Conservation (phyloP, 2,797 vertebrate species). For the Hyperoplus immaculatus region DNA sequence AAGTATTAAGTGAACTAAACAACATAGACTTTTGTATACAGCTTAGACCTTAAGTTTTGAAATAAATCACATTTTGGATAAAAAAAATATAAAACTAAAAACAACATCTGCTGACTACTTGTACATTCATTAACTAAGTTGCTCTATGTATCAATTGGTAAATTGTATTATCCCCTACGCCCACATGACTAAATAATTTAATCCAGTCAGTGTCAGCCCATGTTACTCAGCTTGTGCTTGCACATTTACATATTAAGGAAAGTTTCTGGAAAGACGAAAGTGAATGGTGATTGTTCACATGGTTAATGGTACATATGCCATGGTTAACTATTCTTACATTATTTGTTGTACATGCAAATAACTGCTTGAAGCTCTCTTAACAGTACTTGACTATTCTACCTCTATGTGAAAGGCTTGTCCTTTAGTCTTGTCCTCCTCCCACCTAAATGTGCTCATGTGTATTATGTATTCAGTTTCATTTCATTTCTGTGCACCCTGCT, state of each 20-base stretch:
- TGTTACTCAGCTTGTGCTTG: background rate
- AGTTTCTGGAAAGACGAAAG: slow-evolving; percentile 13
- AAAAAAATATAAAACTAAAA: background rate
- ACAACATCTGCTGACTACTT: background rate
- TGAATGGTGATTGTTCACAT: background rate
- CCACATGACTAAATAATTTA: background rate
- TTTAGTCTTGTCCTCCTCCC: background rate
- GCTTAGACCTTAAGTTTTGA: background rate
- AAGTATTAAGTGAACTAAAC: background rate
- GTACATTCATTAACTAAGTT: background rate
- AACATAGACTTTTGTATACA: no score
- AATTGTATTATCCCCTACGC: background rate
- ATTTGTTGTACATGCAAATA: background rate
- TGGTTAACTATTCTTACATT: background rate
- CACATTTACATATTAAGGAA: background rate
- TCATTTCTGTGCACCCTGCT: background rate
- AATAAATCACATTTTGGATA: background rate
- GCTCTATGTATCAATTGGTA: background rate
- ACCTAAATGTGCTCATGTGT: background rate
- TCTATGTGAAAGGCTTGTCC: background rate
- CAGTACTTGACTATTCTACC: background rate
- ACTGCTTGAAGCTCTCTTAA: background rate
- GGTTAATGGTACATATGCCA: no score
- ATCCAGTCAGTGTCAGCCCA: background rate
- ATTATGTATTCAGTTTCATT: background rate